A percentile compares a stretch with the other conserved stretches of the same genome.
Conservation (phyloP, 2,113 vertebrate genomes). For the Narcine bancroftii region DNA sequence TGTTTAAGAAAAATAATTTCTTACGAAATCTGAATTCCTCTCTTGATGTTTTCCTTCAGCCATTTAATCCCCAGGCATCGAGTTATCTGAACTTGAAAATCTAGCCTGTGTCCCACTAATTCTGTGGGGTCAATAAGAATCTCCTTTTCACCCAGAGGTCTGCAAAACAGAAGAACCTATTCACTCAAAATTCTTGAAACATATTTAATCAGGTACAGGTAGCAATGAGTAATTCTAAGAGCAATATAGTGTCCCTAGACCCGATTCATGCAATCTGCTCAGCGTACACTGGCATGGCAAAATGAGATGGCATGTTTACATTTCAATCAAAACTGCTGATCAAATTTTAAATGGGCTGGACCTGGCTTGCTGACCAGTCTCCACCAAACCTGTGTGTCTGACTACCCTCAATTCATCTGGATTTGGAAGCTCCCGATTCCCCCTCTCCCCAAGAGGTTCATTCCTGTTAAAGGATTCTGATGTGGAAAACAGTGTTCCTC, state of each 20-base stretch:
- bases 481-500: background rate
- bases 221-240: background rate
- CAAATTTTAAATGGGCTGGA: background rate
- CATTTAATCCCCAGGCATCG: conserved; percentile 69
- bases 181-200: background rate
- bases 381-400: no score
- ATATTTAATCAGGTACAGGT: background rate
- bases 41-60: conserved; percentile 60
- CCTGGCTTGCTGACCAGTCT: no score
- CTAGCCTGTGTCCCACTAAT: conserved; percentile 64
- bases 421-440: no score
- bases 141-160: conserved; percentile 63
- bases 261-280: background rate
- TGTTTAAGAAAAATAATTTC: conserved; percentile 7
- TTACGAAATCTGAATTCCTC: conserved; percentile 74
- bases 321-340: background rate
- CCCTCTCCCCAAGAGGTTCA: no score
- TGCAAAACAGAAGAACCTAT: conserved; percentile 40
- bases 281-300: background rate
- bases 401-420: no score
- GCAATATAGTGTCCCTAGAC: background rate
- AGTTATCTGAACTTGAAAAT: conserved; percentile 68
- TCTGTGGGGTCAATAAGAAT: conserved; percentile 72
- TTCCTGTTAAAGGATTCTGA: no score
- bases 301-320: background rate